These are phyloP conservation scores for Periplaneta americana DNA, from an alignment of 1,140 invertebrate genomes.

Conservation along the genomic window DNA sequence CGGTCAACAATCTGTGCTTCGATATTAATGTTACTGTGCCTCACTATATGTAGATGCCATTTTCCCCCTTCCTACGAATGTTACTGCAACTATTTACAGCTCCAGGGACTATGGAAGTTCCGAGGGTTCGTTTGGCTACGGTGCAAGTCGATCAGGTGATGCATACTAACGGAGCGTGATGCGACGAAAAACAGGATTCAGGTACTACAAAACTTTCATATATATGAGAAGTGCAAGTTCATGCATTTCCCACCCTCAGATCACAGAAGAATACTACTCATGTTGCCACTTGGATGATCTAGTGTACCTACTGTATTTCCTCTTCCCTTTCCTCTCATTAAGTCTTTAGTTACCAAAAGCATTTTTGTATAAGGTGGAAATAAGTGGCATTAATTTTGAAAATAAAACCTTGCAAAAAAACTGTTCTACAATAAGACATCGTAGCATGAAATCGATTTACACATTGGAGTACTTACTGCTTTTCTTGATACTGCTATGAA, in stretches of 20 bases:
- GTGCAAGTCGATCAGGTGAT: conserved; percentile 16
- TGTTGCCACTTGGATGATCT: too few relatives aligned
- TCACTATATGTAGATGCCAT: neutral
- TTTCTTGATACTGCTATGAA: neutral
- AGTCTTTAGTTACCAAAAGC: neutral
- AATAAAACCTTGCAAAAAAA: too few relatives aligned
- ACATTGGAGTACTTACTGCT: too few relatives aligned
- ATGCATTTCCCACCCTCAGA: neutral
- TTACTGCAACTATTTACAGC: conserved; percentile 16
- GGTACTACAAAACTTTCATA: conserved; percentile 13
- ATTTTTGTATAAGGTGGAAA: too few relatives aligned
- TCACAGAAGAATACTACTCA: neutral
- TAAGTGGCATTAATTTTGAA: neutral
- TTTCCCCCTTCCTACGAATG: neutral
- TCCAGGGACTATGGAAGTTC: conserved; percentile 20
- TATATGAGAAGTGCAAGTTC: neutral
- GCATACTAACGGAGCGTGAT: conserved; percentile 15
- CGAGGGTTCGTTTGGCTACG: conserved; percentile 16
- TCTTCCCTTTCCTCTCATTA: neutral
- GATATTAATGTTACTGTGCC: neutral
- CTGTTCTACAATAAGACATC: too few relatives aligned
- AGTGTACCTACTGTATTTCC: neutral
- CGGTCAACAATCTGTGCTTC: neutral
- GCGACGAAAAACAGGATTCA: conserved; percentile 1
- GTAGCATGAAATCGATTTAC: too few relatives aligned